Evolutionary conservation across 2,888 invertebrate genomes (phyloP), one percentile per base, ranked within the genome.

Genomic region (Plagodis pulveraria): DNA sequence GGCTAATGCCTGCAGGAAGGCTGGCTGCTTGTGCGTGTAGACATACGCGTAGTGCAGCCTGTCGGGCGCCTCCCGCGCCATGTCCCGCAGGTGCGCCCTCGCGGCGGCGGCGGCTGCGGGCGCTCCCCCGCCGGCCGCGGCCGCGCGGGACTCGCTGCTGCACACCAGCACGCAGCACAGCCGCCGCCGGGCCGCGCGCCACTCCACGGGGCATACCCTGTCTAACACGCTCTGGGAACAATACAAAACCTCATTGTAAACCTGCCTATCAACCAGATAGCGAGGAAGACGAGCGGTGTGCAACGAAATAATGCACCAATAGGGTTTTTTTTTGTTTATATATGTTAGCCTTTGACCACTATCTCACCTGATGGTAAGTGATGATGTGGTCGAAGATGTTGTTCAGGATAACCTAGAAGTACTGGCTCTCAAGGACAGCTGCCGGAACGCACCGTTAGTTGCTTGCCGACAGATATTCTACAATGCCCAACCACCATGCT

Each of bases 31-130:
- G 80, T 97, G 97, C 83, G 96, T 95, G 78, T 96, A 98, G 62
- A 99, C 95, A 80, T 99, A 99, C 2, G 97, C 96, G 87, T 98
- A 98, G 58, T 96, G 94, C 56, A 98, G 96, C 56, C 96, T 93
- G 55, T 96, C 95, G 45, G 95, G 50, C 97, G 89, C 78, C 97
- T 94, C 35, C n/a, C 96, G 68, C 94, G 93, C 95, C 94, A 61
- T 95, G 94, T n/a, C 96, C 92, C 66, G 95, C 94, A 35, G 35
- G 97, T 93, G 50, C 94, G 91, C 9, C 96, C 67, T 96, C 72
- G 95, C 96, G 9, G 12, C 42, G 12, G 4, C 12, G 9, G 94
- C 93, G 65, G 96, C 91, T 78, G 97, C 94, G 48, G 95, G 71
- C 44, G 63, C 2, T 1, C 22, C 4, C 22, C 2, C 22, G 22